A percentile compares a stretch with the other conserved stretches of the same genome.
Conservation (phyloP, 2,888 invertebrate genomes). For the Entomobrya multifasciata region DNA sequence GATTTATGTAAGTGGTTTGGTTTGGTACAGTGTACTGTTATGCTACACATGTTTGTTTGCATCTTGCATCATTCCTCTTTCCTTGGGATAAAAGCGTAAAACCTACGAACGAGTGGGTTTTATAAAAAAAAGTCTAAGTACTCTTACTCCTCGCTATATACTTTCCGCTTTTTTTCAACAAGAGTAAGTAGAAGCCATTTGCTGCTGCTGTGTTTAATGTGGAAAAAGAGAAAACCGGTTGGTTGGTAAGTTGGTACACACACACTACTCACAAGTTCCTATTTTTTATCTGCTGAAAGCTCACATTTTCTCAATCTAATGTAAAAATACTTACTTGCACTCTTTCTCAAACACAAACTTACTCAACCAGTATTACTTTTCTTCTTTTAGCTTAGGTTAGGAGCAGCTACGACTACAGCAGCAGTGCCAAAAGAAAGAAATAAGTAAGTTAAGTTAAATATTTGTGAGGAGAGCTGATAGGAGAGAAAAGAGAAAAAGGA, state of each 20-base stretch:
- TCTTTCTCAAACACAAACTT: background rate
- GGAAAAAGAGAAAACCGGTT: slow-evolving; percentile 38
- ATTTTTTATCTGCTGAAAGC: slow-evolving; percentile 29
- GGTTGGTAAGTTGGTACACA: background rate
- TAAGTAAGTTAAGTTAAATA: slow-evolving; percentile 7
- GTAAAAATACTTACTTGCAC: slow-evolving; percentile 25
- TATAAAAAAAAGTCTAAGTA: too few species aligned
- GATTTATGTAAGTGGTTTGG: slow-evolving; percentile 34
- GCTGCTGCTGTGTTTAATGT: too few species aligned
- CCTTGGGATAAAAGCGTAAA: too few species aligned
- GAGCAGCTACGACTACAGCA: background rate
- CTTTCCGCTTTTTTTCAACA: background rate
- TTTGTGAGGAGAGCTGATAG: too few species aligned
- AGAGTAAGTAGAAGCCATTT: slow-evolving; percentile 4
- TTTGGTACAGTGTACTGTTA: background rate
- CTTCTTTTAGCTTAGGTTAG: too few species aligned
- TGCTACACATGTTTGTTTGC: slow-evolving; percentile 11
- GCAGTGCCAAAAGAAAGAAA: too few species aligned
- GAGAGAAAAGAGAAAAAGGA: slow-evolving; percentile 29
- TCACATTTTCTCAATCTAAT: slow-evolving; percentile 24
- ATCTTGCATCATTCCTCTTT: background rate
- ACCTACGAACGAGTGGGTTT: too few species aligned
- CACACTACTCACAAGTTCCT: background rate
- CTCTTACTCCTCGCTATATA: too few species aligned
- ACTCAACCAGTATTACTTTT: slow-evolving; percentile 1